Conservation (phyloP, 1,140 invertebrate genomes). For the Apocrypta bakeri region DNA sequence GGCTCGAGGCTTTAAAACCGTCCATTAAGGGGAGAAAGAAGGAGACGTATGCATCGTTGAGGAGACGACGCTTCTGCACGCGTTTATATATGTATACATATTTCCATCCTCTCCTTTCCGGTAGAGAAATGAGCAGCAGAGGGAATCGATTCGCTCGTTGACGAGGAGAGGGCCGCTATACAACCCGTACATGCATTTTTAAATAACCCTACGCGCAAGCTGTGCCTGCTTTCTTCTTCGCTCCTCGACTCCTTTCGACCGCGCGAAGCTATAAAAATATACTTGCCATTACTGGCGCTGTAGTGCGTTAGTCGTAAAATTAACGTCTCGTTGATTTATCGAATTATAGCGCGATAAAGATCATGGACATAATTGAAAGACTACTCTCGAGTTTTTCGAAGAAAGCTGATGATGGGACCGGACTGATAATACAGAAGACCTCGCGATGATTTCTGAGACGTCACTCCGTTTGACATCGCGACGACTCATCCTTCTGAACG, state of each 20-base stretch:
- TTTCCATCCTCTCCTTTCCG: not conserved
- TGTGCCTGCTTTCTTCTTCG: not conserved
- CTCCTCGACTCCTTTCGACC: not conserved
- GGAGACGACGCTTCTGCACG: no score
- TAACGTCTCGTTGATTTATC: not conserved
- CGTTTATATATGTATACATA: not conserved
- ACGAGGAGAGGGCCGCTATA: no score
- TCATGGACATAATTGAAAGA: not conserved
- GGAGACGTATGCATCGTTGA: not conserved
- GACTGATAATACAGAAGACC: not conserved
- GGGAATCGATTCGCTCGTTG: conserved; percentile 11
- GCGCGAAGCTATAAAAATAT: not conserved
- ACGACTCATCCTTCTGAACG: conserved; percentile 37
- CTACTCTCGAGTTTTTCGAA: not conserved
- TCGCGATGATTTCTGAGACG: conserved; percentile 32
- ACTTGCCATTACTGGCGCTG: not conserved
- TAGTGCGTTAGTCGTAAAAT: not conserved
- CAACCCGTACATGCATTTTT: conserved; percentile 19
- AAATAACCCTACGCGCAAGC: conserved; percentile 9
- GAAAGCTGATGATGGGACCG: not conserved
- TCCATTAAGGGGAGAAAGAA: not conserved
- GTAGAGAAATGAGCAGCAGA: conserved; percentile 14
- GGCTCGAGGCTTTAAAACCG: not conserved
- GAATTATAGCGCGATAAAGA: not conserved
- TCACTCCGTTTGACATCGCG: conserved; percentile 28